Percentiles rank a stretch among this genome's conserved stretches.
Conservation (phyloP, 2,797 vertebrate species). For the Labroides dimidiatus region DNA sequence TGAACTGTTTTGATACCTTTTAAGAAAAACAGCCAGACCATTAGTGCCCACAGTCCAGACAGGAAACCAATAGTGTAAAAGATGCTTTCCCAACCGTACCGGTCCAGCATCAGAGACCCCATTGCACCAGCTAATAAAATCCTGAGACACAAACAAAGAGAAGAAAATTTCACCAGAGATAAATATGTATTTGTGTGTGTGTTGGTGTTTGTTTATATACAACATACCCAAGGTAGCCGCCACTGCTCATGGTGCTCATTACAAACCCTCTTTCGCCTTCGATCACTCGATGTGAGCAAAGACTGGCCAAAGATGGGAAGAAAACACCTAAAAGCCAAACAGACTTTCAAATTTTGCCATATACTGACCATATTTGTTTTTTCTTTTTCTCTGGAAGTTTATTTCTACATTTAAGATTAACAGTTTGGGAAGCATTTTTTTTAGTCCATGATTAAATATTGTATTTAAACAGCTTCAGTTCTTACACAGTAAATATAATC, state of each 20-base stretch:
- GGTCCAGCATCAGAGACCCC: slow-evolving; percentile 89
- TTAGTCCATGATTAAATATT: too few species aligned
- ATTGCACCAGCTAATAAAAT: slow-evolving; percentile 87
- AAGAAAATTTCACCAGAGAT: background rate
- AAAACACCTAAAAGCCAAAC: slow-evolving; percentile 74
- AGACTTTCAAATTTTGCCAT: background rate
- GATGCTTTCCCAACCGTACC: slow-evolving; percentile 90
- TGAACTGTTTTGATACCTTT: slow-evolving; percentile 60
- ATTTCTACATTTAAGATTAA: too few species aligned
- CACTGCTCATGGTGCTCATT: slow-evolving; percentile 74
- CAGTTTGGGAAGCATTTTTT: background rate
- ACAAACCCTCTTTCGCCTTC: slow-evolving; percentile 74
- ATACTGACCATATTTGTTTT: too few species aligned
- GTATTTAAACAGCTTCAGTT: too few species aligned
- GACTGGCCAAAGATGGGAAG: slow-evolving; percentile 78
- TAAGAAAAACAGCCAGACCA: slow-evolving; percentile 86
- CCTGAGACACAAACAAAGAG: slow-evolving; percentile 69
- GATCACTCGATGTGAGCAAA: slow-evolving; percentile 77
- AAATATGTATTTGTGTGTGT: background rate
- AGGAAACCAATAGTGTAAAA: slow-evolving; percentile 89
- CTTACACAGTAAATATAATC: too few species aligned
- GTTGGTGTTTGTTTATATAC: too few species aligned
- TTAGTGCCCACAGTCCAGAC: slow-evolving; percentile 87
- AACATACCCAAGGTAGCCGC: slow-evolving; percentile 75
- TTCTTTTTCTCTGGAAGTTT: too few species aligned